These are phyloP conservation scores for Acanthosepion pharaonis DNA, from an alignment of 2,888 invertebrate genomes.

Conservation along the genomic window DNA sequence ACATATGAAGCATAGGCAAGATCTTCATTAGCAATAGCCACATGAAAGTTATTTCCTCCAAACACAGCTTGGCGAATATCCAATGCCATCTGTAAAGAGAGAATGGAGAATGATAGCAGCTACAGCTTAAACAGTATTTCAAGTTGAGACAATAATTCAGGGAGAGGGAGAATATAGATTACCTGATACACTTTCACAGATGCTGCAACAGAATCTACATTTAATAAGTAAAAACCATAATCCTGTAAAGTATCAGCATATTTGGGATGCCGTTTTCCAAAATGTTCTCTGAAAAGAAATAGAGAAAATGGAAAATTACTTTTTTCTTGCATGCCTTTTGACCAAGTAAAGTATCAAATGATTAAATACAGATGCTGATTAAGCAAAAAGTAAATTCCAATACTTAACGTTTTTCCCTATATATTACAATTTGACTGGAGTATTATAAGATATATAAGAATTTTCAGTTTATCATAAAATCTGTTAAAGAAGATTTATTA, in stretches of 20 bases:
- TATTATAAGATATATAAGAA: too few species aligned
- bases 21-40: slow-evolving; percentile 92
- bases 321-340: neutral
- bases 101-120: neutral
- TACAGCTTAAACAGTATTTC: too few species aligned
- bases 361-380: neutral
- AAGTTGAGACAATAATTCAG: neutral
- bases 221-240: slow-evolving; percentile 91
- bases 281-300: slow-evolving; percentile 73
- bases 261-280: slow-evolving; percentile 82
- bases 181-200: slow-evolving; percentile 90
- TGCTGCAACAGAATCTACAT: slow-evolving; percentile 88
- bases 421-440: too few species aligned
- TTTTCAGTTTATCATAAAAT: too few species aligned
- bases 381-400: neutral
- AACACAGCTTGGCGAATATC: slow-evolving; percentile 84
- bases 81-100: slow-evolving; percentile 77
- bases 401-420: too few species aligned
- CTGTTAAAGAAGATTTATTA: too few species aligned
- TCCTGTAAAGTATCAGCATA: slow-evolving; percentile 89
- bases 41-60: slow-evolving; percentile 88
- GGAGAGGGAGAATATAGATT: slow-evolving; percentile 49
- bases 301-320: neutral
- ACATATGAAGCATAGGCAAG: slow-evolving; percentile 94
- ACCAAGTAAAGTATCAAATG: neutral